These are phyloP conservation scores for Ashinkailepas kermadecensis DNA, from an alignment of 2,888 invertebrate genomes.

Conservation along the genomic window DNA sequence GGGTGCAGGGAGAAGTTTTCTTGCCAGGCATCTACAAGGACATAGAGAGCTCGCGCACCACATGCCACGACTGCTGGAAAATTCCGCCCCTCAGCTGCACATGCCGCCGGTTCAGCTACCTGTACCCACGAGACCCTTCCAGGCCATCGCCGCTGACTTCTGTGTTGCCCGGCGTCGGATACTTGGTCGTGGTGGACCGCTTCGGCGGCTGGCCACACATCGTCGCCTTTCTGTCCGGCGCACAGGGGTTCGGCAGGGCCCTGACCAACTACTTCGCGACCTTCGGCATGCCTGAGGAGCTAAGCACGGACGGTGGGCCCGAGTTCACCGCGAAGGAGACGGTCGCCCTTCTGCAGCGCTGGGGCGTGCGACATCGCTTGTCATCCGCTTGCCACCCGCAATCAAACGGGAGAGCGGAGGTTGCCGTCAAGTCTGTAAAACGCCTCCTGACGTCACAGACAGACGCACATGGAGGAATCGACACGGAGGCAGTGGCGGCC, in stretches of 20 bases:
- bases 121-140: conserved; percentile 23
- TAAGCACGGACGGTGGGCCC: no score
- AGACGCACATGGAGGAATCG: no score
- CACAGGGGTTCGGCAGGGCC: conserved; percentile 14
- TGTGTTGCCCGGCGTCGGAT: conserved; percentile 21
- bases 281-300: no score
- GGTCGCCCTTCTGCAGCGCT: no score
- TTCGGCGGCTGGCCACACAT: conserved; percentile 24
- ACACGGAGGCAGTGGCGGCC: no score
- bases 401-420: no score
- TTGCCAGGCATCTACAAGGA: conserved; percentile 23
- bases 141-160: conserved; percentile 24
- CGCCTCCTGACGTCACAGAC: no score
- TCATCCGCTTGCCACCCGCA: no score
- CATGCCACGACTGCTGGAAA: conserved; percentile 11
- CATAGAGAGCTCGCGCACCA: not conserved
- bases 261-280: no score
- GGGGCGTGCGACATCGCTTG: no score
- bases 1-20: conserved; percentile 8
- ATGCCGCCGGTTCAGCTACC: conserved; percentile 20
- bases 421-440: no score
- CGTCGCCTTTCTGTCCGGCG: conserved; percentile 21
- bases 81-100: conserved; percentile 25
- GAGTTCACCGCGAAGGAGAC: no score
- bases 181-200: not conserved